A percentile compares a stretch with the other conserved stretches of the same genome.
phyloP scores from a whole-genome alignment of 1,140 invertebrate genomes.

The Adelges cooleyi region DNA sequence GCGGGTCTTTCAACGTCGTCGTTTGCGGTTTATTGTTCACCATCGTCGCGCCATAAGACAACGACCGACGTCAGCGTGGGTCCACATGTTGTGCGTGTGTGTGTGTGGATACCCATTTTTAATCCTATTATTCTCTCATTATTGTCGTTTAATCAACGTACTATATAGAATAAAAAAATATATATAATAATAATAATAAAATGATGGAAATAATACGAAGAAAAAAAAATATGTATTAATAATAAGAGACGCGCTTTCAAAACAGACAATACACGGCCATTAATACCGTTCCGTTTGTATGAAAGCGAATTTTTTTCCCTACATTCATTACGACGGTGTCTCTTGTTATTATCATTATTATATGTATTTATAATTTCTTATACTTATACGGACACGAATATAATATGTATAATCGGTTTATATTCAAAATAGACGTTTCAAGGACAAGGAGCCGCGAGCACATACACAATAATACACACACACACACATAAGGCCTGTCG shows the following conservation, averaged over 20 bases:
- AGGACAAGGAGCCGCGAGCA: not conserved
- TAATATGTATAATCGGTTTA: slow-evolving; percentile 27
- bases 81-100: not conserved
- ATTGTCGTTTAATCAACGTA: slow-evolving; percentile 29
- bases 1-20: slow-evolving; percentile 3
- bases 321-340: slow-evolving; percentile 17
- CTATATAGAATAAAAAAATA: not conserved
- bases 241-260: slow-evolving; percentile 27
- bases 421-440: slow-evolving; percentile 29
- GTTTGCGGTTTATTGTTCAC: slow-evolving; percentile 26
- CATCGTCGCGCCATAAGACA: slow-evolving; percentile 3
- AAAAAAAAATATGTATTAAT: slow-evolving; percentile 19
- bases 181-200: not conserved
- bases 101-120: slow-evolving; percentile 19
- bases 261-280: slow-evolving; percentile 28
- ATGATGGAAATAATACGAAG: slow-evolving; percentile 3
- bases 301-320: slow-evolving; percentile 21
- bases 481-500: not conserved
- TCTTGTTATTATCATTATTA: slow-evolving; percentile 24
- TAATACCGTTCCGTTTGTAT: slow-evolving; percentile 27
- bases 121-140: slow-evolving; percentile 29
- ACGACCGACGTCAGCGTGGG: slow-evolving; percentile 27
- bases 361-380: not conserved
- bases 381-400: not conserved
- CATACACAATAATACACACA: no score